Percentiles rank a stretch among this genome's conserved stretches.
phyloP scores from a whole-genome alignment of 2,797 vertebrate genomes.

The Siniperca obscura region DNA sequence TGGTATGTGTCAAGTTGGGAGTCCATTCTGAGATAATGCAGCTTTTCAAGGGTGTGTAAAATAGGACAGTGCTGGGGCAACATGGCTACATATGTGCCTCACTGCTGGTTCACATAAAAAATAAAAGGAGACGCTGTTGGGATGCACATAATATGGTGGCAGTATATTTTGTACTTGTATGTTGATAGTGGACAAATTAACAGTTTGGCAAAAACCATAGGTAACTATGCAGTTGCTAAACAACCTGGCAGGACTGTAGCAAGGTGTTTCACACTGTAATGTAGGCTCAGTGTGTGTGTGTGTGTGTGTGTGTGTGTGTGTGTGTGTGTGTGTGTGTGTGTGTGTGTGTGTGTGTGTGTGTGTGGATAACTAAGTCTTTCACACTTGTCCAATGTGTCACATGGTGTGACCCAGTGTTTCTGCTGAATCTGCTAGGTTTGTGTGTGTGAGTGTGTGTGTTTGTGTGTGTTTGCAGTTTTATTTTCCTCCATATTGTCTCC shows the following conservation, averaged over 20 bases:
- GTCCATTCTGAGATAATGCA: constrained; percentile 14
- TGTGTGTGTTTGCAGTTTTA: constrained; percentile 5
- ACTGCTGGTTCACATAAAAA: neutral
- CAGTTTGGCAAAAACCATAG: constrained; percentile 22
- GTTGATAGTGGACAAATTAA: constrained; percentile 1
- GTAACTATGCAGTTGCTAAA: constrained; percentile 34
- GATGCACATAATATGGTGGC: neutral
- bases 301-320: constrained; percentile 1
- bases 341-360: constrained; percentile 6
- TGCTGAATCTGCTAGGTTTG: constrained; percentile 55
- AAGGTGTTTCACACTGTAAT: constrained; percentile 65
- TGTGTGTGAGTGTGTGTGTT: neutral
- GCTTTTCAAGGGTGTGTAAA: constrained; percentile 25
- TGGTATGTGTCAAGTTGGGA: constrained; percentile 8
- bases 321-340: constrained; percentile 18
- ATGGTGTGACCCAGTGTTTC: constrained; percentile 55
- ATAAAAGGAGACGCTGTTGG: constrained; percentile 2
- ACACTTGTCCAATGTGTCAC: constrained; percentile 63
- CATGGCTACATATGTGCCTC: neutral
- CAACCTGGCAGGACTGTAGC: constrained; percentile 37
- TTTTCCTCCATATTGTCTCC: constrained; percentile 18
- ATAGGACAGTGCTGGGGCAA: constrained; percentile 19
- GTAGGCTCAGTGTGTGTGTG: constrained; percentile 22
- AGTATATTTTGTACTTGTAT: neutral
- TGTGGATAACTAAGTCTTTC: constrained; percentile 61